Percentiles rank a stretch among this genome's conserved stretches.
Conservation (phyloP, 64 coral and sea anemone genomes). For the Trachythela sp. region DNA sequence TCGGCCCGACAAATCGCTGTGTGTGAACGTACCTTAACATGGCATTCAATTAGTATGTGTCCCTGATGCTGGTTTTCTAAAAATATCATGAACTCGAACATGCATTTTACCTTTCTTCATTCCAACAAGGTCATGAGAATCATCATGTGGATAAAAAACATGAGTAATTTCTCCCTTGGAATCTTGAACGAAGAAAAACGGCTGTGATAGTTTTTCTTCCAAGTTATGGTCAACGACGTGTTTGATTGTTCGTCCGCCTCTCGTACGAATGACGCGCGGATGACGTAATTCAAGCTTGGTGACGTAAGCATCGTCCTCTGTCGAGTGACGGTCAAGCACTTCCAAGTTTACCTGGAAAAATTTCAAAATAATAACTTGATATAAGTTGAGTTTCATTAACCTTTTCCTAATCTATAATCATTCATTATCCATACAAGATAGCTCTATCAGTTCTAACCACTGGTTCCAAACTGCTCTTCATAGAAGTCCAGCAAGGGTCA, state of each 20-base stretch:
- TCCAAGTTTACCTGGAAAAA: background rate
- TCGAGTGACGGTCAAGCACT: background rate
- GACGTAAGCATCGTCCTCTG: background rate
- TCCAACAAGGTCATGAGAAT: background rate
- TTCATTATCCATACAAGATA: too few relatives aligned
- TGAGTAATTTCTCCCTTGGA: background rate
- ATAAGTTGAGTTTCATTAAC: too few relatives aligned
- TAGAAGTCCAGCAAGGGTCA: too few relatives aligned
- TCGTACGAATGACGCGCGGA: background rate
- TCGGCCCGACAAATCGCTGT: too few relatives aligned
- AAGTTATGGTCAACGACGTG: background rate
- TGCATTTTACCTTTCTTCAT: background rate
- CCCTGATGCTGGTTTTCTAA: too few relatives aligned
- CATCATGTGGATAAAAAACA: background rate
- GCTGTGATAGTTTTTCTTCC: background rate
- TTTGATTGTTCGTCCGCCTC: background rate
- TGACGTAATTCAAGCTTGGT: background rate
- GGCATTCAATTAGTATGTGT: too few relatives aligned
- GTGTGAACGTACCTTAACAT: too few relatives aligned
- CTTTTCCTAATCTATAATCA: too few relatives aligned
- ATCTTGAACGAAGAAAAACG: conserved; percentile 7
- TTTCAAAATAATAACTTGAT: background rate
- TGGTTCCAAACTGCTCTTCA: too few relatives aligned
- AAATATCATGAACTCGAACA: too few relatives aligned
- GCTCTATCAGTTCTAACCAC: too few relatives aligned